These are phyloP conservation scores for Neuroscelio doddi DNA, from an alignment of 2,888 invertebrate genomes.

Conservation along the genomic window DNA sequence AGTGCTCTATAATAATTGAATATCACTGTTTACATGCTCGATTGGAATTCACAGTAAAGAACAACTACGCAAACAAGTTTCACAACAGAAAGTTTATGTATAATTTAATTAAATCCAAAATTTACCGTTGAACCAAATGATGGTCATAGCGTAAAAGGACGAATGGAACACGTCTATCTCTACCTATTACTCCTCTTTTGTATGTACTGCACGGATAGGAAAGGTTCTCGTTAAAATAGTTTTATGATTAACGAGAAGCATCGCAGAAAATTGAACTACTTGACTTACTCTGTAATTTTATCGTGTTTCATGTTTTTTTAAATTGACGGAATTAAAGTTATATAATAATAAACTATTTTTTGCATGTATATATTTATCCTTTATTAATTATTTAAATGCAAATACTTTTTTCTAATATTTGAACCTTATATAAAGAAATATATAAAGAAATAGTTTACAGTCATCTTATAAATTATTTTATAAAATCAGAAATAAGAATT, in stretches of 20 bases:
- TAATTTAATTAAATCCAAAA: constrained; percentile 59
- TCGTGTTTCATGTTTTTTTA: too few species aligned
- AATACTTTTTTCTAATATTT: too few species aligned
- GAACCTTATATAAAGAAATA: too few species aligned
- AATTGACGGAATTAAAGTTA: too few species aligned
- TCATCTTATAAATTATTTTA: too few species aligned
- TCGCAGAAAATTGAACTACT: constrained; percentile 47
- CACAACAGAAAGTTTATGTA: constrained; percentile 47
- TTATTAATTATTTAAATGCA: too few species aligned
- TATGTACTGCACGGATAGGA: constrained; percentile 5
- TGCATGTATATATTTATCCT: too few species aligned
- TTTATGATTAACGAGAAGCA: constrained; percentile 54
- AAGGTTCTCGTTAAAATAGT: constrained; percentile 49
- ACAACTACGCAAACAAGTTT: constrained; percentile 7
- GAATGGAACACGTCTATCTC: constrained; percentile 16
- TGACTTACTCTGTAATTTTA: constrained; percentile 34
- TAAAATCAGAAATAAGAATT: too few species aligned
- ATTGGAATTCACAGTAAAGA: constrained; percentile 5
- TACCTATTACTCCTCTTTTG: constrained; percentile 1
- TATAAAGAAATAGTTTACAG: too few species aligned
- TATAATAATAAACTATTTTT: too few species aligned
- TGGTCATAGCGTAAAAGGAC: constrained; percentile 1
- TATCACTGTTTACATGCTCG: constrained; percentile 6
- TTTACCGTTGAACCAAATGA: constrained; percentile 47
- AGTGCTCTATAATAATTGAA: too few species aligned